Conservation (phyloP, 2,888 invertebrate genomes). For the Calliscelio sp. region DNA sequence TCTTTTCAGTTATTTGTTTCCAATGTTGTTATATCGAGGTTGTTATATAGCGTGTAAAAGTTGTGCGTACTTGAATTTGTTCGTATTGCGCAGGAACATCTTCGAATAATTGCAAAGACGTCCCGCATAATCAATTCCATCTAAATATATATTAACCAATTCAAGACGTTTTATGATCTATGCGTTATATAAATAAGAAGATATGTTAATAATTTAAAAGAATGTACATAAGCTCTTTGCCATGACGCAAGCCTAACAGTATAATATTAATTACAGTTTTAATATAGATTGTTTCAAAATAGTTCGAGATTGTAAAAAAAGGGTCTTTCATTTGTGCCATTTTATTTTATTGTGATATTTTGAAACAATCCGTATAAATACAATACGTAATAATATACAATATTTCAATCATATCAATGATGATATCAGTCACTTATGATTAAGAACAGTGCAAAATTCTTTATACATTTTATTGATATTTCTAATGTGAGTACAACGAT, state of each 20-base stretch:
- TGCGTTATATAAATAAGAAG: constrained; percentile 47
- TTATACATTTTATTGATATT: constrained; percentile 56
- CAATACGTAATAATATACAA: constrained; percentile 56
- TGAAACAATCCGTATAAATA: constrained; percentile 46
- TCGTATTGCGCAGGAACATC: constrained; percentile 33
- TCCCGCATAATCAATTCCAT: constrained; percentile 57
- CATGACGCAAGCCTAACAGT: constrained; percentile 37
- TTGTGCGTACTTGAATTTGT: neutral
- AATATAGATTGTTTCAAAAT: constrained; percentile 42
- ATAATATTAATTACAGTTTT: constrained; percentile 56
- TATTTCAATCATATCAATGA: constrained; percentile 49
- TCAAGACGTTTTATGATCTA: constrained; percentile 32
- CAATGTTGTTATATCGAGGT: neutral
- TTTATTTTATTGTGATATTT: constrained; percentile 9
- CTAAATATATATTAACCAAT: constrained; percentile 53
- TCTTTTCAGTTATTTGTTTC: constrained; percentile 36
- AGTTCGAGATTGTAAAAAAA: too few relatives aligned
- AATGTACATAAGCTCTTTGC: constrained; percentile 53
- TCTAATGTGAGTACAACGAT: constrained; percentile 50
- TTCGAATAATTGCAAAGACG: constrained; percentile 34
- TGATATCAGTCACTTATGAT: constrained; percentile 39
- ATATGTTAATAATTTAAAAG: constrained; percentile 64
- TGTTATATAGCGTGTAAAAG: neutral
- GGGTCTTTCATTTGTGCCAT: too few relatives aligned
- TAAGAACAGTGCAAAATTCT: constrained; percentile 59